Percentiles rank a stretch among this genome's conserved stretches.
Conservation (phyloP, 2,888 invertebrate genomes). For the Cepaea hortensis region DNA sequence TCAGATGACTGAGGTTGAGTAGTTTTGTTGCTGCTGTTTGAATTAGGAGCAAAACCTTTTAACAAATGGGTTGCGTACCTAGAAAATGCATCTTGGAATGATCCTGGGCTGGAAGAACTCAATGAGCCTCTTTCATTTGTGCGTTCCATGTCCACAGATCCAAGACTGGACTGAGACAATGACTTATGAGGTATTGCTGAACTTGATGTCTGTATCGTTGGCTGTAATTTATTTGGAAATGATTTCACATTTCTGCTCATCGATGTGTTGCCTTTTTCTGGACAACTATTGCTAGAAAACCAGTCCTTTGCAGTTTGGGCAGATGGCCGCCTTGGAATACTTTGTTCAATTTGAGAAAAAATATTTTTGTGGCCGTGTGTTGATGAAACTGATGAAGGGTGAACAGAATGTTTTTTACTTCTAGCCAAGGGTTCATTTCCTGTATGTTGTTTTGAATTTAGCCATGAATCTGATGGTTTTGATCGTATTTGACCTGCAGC, state of each 20-base stretch:
- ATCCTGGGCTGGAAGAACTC: not conserved
- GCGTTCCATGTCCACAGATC: not conserved
- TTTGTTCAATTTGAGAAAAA: conserved; percentile 4
- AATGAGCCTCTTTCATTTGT: too few species aligned
- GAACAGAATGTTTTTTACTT: not conserved
- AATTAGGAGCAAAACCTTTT: not conserved
- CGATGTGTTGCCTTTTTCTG: not conserved
- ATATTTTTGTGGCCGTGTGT: not conserved
- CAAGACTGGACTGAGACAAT: not conserved
- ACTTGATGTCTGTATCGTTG: not conserved
- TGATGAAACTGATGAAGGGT: not conserved
- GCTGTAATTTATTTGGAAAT: not conserved
- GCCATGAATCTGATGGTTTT: not conserved
- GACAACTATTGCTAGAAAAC: not conserved
- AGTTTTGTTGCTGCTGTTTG: not conserved
- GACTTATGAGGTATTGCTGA: not conserved
- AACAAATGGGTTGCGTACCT: not conserved
- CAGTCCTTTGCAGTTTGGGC: not conserved
- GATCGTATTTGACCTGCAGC: not conserved
- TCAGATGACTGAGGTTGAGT: not conserved
- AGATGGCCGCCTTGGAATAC: not conserved
- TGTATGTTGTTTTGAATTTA: not conserved
- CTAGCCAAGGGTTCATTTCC: not conserved
- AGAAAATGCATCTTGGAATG: not conserved
- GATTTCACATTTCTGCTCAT: not conserved